Conservation (phyloP, 35 echinoderm and acorn worm species). For the Diadema setosum region DNA sequence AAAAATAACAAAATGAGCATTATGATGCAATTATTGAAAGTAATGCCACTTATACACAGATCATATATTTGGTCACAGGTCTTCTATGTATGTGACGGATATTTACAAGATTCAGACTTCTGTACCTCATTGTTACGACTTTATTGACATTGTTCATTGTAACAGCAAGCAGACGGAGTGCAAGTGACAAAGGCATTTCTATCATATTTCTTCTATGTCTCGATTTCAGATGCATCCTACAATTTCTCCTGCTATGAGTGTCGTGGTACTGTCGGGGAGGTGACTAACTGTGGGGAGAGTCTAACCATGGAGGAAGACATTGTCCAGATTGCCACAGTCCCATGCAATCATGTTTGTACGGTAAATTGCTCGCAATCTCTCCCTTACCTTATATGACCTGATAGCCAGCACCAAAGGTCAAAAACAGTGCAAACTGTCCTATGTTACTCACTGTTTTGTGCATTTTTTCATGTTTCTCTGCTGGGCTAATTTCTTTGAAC, state of each 20-base stretch:
- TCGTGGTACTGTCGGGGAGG: background rate
- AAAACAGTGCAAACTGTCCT: no score
- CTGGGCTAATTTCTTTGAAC: no score
- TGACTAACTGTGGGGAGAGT: conserved; percentile 5
- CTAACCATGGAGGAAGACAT: background rate
- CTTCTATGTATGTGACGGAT: background rate
- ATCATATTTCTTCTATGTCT: background rate
- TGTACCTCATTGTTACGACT: background rate
- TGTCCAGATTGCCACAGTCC: background rate
- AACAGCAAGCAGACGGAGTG: background rate
- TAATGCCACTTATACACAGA: no score
- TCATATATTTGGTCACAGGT: no score
- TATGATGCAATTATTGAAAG: no score
- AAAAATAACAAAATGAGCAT: no score
- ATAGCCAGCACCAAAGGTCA: no score
- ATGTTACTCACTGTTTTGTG: no score
- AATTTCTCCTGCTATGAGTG: background rate
- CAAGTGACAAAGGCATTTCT: background rate
- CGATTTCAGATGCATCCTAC: background rate
- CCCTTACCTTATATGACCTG: no score
- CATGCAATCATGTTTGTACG: background rate
- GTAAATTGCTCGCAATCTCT: no score
- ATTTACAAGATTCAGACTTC: background rate
- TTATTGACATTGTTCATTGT: background rate
- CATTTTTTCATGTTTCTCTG: no score